Evolutionary conservation across 1,140 invertebrate genomes (phyloP).

Genomic region (silkworm (Bombyx mori)): DNA sequence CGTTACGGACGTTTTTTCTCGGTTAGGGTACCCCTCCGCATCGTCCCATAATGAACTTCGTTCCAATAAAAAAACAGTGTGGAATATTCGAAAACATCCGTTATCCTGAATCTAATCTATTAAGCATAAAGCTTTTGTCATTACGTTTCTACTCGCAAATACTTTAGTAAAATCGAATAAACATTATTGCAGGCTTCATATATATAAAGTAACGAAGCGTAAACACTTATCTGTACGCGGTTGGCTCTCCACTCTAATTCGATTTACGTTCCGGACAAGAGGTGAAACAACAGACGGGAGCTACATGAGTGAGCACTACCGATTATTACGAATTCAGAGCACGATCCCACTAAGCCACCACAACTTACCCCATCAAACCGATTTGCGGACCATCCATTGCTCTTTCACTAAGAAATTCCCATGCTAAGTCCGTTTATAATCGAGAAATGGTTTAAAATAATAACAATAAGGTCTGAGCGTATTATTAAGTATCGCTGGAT

Average conservation of each 20-base stretch:
- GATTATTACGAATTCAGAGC: conserved; percentile 61
- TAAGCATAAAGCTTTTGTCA: too few relatives aligned
- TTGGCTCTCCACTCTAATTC: conserved; percentile 29
- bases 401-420: background rate
- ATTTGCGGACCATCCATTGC: background rate
- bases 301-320: conserved; percentile 60
- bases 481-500: conserved; percentile 10
- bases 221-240: conserved; percentile 5
- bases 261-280: conserved; percentile 47
- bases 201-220: too few relatives aligned
- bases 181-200: too few relatives aligned
- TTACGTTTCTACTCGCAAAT: too few relatives aligned
- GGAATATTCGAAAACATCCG: background rate
- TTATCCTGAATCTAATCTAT: background rate
- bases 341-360: conserved; percentile 26
- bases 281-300: conserved; percentile 50
- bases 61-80: background rate
- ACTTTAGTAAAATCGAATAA: too few relatives aligned
- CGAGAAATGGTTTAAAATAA: background rate
- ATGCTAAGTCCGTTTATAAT: background rate
- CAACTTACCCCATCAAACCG: background rate
- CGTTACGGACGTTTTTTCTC: too few relatives aligned
- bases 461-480: background rate
- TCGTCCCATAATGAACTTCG: too few relatives aligned
- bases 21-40: too few relatives aligned